phyloP scores from a whole-genome alignment of 2,113 vertebrate genomes.

The Crotalus viridis region DNA sequence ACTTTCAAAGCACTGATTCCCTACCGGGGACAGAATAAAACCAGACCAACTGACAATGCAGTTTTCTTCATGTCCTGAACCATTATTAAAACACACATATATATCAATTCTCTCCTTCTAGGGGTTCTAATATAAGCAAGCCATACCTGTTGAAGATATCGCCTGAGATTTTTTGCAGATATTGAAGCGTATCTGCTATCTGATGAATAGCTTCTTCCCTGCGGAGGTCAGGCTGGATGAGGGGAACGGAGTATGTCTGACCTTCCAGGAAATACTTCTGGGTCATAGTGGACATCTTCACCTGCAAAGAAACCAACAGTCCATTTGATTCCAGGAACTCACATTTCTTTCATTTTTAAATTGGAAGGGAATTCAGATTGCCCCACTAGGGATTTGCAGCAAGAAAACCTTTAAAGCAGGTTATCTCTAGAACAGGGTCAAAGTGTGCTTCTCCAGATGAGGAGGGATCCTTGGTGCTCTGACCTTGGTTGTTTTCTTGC shows the following conservation, averaged over 20 bases:
- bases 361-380: background rate
- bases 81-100: background rate
- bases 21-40: background rate
- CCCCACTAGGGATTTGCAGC: background rate
- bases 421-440: background rate
- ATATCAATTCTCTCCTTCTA: rapidly evolving
- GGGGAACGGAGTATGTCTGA: slow-evolving; percentile 86
- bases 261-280: slow-evolving; percentile 83
- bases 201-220: slow-evolving; percentile 93
- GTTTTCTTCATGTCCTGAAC: background rate
- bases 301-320: slow-evolving; percentile 39
- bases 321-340: background rate
- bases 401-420: background rate
- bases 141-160: slow-evolving; percentile 92
- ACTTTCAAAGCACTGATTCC: background rate
- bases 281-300: slow-evolving; percentile 73
- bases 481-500: background rate
- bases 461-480: background rate
- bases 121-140: background rate
- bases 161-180: slow-evolving; percentile 85
- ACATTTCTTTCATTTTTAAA: background rate
- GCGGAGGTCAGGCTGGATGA: slow-evolving; percentile 90
- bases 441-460: background rate
- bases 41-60: background rate
- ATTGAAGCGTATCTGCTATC: slow-evolving; percentile 85